Percentiles rank a stretch among this genome's conserved stretches.
Conservation (phyloP, 1,140 invertebrate genomes). For the Cyclargus thomasi region DNA sequence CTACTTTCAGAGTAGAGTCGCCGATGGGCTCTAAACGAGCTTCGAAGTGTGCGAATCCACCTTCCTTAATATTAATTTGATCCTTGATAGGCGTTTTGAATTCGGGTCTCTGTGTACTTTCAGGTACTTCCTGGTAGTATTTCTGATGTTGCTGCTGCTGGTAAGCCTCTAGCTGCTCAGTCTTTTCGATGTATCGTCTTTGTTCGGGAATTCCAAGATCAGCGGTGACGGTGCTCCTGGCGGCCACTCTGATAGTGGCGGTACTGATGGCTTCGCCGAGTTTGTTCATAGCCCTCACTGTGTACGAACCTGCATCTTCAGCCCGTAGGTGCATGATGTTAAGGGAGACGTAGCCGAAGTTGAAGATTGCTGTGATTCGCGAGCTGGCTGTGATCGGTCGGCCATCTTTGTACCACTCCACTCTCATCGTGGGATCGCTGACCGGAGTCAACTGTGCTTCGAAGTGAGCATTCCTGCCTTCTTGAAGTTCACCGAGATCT, state of each 20-base stretch:
- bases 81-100: constrained; percentile 96
- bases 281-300: constrained; percentile 91
- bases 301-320: constrained; percentile 95
- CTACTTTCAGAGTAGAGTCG: constrained; percentile 92
- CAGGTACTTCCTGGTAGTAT: constrained; percentile 84
- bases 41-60: constrained; percentile 96
- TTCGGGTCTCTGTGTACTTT: constrained; percentile 87
- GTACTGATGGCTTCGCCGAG: constrained; percentile 90
- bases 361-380: constrained; percentile 96
- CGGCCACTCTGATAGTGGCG: constrained; percentile 84
- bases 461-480: constrained; percentile 94
- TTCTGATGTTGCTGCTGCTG: constrained; percentile 85
- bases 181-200: constrained; percentile 93
- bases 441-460: constrained; percentile 96
- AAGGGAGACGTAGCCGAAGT: constrained; percentile 98
- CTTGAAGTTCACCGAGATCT: constrained; percentile 90
- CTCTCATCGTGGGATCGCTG: constrained; percentile 97
- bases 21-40: constrained; percentile 94
- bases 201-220: constrained; percentile 94
- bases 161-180: constrained; percentile 94
- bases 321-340: constrained; percentile 97
- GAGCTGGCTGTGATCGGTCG: constrained; percentile 94
- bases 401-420: constrained; percentile 99
- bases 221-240: constrained; percentile 86
- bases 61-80: constrained; percentile 91